Percentiles rank a stretch among this genome's conserved stretches.
Evolutionary conservation across 2,797 vertebrate species (phyloP).

Genomic region (Lagodon rhomboides): DNA sequence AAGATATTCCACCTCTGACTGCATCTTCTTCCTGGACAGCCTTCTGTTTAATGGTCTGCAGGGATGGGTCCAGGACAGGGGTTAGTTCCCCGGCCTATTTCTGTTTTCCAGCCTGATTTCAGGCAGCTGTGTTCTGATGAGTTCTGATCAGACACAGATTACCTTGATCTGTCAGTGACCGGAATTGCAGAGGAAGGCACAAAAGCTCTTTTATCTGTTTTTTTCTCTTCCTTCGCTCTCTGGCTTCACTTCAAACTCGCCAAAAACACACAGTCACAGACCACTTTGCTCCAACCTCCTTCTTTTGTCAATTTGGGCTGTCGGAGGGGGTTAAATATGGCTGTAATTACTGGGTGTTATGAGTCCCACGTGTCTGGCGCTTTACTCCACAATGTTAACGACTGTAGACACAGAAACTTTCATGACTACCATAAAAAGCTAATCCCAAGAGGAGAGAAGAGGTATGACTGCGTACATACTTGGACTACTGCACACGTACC

Average conservation of each 20-base stretch:
- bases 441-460: slow-evolving; percentile 63
- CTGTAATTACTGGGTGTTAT: slow-evolving; percentile 78
- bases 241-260: slow-evolving; percentile 57
- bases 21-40: slow-evolving; percentile 60
- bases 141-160: slow-evolving; percentile 64
- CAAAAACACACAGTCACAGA: slow-evolving; percentile 56
- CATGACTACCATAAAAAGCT: slow-evolving; percentile 80
- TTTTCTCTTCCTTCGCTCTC: slow-evolving; percentile 47
- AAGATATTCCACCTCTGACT: slow-evolving; percentile 33
- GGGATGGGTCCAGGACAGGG: slow-evolving; percentile 53
- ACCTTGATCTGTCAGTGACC: slow-evolving; percentile 76
- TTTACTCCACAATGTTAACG: slow-evolving; percentile 81
- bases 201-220: slow-evolving; percentile 62
- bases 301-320: slow-evolving; percentile 60
- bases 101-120: slow-evolving; percentile 62
- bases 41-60: slow-evolving; percentile 67
- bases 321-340: slow-evolving; percentile 72
- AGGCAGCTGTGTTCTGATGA: slow-evolving; percentile 74
- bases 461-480: slow-evolving; percentile 41
- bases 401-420: slow-evolving; percentile 83
- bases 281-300: slow-evolving; percentile 54
- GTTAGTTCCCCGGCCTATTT: slow-evolving; percentile 65
- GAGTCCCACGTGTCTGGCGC: slow-evolving; percentile 79
- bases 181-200: slow-evolving; percentile 57
- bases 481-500: slow-evolving; percentile 9